These are phyloP conservation scores for Sebastiscus tertius DNA, from an alignment of 2,797 vertebrate species.

Conservation along the genomic window DNA sequence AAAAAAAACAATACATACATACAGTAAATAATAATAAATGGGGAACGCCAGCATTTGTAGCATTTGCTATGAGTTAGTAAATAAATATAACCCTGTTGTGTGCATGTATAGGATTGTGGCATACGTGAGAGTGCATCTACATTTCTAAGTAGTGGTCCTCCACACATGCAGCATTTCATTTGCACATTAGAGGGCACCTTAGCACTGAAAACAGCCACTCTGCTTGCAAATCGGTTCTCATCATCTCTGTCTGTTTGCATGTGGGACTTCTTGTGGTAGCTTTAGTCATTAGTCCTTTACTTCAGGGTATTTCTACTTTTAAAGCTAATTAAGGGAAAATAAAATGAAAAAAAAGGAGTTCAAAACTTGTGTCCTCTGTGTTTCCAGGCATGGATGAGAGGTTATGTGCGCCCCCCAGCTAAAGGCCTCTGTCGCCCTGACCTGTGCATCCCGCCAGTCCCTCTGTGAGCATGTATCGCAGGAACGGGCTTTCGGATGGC, in stretches of 20 bases:
- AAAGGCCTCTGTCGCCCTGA: slow-evolving; percentile 77
- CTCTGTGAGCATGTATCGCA: slow-evolving; percentile 94
- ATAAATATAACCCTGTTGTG: neutral
- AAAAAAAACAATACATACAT: neutral
- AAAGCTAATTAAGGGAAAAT: fast-evolving
- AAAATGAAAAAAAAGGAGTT: neutral
- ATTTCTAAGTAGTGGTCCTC: neutral
- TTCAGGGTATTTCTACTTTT: neutral
- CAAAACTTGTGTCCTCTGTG: neutral
- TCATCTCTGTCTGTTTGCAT: neutral
- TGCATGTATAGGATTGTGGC: neutral
- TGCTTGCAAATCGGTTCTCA: neutral
- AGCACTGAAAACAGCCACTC: neutral
- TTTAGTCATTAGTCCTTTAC: neutral
- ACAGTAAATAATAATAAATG: neutral
- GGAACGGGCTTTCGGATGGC: slow-evolving; percentile 93
- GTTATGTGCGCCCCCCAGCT: slow-evolving; percentile 81
- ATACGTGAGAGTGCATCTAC: neutral
- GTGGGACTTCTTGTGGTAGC: neutral
- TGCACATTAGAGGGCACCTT: slow-evolving; percentile 20
- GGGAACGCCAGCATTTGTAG: neutral
- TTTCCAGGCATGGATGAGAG: slow-evolving; percentile 76
- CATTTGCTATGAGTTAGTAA: neutral
- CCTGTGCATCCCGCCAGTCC: slow-evolving; percentile 71
- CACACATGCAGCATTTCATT: neutral